These are phyloP conservation scores for Lasioglossum villosulum DNA, from an alignment of 2,888 invertebrate genomes.

Conservation along the genomic window DNA sequence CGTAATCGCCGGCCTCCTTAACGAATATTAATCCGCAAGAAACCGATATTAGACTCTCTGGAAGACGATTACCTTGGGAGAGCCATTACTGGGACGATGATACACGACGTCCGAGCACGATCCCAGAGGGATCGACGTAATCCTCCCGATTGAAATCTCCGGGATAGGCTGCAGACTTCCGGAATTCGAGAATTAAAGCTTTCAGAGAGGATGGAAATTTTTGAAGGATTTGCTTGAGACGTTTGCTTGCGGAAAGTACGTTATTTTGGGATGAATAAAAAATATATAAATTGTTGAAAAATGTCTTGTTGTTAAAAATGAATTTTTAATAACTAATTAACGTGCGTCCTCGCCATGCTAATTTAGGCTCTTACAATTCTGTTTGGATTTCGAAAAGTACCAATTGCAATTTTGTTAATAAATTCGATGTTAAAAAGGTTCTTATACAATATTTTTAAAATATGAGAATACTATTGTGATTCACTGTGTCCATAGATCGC, in stretches of 20 bases:
- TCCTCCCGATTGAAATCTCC: slow-evolving; percentile 27
- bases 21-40: not conserved
- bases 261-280: not conserved
- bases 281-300: too few species aligned
- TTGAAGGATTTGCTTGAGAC: not conserved
- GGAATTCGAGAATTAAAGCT: slow-evolving; percentile 31
- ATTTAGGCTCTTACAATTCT: not conserved
- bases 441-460: too few species aligned
- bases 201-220: not conserved
- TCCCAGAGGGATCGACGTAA: slow-evolving; percentile 15
- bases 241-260: not conserved
- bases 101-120: slow-evolving; percentile 10
- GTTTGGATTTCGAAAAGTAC: not conserved
- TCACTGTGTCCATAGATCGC: too few species aligned
- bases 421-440: too few species aligned
- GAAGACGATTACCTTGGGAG: slow-evolving; percentile 20
- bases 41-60: not conserved
- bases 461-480: too few species aligned
- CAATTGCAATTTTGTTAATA: too few species aligned
- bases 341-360: too few species aligned
- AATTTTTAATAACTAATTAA: too few species aligned
- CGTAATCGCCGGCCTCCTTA: slow-evolving; percentile 2
- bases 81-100: not conserved
- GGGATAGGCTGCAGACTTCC: slow-evolving; percentile 26
- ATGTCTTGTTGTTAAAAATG: too few species aligned